Percentiles rank a stretch among this genome's conserved stretches.
phyloP scores from a whole-genome alignment of 2,797 vertebrate genomes.

The Xerus rutilus region DNA sequence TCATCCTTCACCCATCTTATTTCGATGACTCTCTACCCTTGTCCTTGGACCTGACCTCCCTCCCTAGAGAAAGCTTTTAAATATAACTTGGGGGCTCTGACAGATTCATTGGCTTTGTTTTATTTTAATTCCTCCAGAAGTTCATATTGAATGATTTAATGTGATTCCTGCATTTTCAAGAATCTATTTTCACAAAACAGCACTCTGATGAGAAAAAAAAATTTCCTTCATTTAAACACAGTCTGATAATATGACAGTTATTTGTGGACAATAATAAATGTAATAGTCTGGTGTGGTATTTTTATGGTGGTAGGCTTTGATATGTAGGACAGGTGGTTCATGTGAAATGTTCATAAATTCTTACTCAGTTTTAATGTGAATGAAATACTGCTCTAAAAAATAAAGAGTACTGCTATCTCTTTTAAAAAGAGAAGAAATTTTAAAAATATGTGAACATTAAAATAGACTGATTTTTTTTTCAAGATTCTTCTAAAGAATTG shows the following conservation, averaged over 20 bases:
- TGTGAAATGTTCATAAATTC: background rate
- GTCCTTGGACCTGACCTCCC: background rate
- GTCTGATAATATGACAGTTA: background rate
- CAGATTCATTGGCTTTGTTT: background rate
- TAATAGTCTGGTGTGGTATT: background rate
- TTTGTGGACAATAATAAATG: background rate
- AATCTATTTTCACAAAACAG: background rate
- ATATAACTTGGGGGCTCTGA: background rate
- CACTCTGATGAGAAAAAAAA: constrained; percentile 9
- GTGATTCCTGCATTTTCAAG: background rate
- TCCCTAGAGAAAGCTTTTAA: background rate
- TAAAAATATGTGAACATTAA: background rate
- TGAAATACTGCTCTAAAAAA: background rate
- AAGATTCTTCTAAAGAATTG: background rate
- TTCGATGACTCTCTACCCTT: background rate
- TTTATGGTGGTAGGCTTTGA: background rate
- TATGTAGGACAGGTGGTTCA: background rate
- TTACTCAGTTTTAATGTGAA: background rate
- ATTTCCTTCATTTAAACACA: background rate
- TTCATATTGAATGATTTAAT: background rate
- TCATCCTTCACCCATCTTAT: background rate
- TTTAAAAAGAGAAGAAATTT: background rate
- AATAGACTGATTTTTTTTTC: background rate
- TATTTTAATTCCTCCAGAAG: background rate
- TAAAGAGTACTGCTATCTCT: background rate